Evolutionary conservation across 2,888 invertebrate species (phyloP).

Genomic region (Chirona hameri): DNA sequence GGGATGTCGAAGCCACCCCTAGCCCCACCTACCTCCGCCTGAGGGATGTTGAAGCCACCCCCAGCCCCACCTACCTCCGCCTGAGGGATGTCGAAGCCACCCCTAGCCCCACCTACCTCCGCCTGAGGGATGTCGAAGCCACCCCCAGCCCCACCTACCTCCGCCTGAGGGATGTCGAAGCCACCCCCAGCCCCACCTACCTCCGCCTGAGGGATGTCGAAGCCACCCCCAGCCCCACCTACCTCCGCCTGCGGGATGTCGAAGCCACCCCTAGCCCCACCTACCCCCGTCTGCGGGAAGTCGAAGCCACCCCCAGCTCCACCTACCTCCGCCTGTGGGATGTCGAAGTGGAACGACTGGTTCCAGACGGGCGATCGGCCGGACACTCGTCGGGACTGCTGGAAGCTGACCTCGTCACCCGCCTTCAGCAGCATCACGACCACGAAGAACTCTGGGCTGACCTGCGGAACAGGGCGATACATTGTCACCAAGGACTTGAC

Average conservation of each 20-base stretch:
- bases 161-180: background rate
- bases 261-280: background rate
- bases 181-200: no score
- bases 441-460: background rate
- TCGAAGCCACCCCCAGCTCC: no score
- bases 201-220: no score
- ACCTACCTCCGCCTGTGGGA: background rate
- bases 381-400: background rate
- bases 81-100: background rate
- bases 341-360: constrained; percentile 5
- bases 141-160: background rate
- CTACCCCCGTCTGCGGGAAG: no score
- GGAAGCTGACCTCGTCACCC: background rate
- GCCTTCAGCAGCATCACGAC: constrained; percentile 22
- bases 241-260: constrained; percentile 7
- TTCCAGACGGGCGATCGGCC: constrained; percentile 7
- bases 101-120: no score
- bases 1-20: no score
- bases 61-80: background rate
- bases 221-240: no score
- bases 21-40: no score
- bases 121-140: no score
- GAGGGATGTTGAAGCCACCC: no score
- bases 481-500: no score
- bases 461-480: background rate